Evolutionary conservation across 2,888 invertebrate species (phyloP).

Genomic region (Morpho deidamia): DNA sequence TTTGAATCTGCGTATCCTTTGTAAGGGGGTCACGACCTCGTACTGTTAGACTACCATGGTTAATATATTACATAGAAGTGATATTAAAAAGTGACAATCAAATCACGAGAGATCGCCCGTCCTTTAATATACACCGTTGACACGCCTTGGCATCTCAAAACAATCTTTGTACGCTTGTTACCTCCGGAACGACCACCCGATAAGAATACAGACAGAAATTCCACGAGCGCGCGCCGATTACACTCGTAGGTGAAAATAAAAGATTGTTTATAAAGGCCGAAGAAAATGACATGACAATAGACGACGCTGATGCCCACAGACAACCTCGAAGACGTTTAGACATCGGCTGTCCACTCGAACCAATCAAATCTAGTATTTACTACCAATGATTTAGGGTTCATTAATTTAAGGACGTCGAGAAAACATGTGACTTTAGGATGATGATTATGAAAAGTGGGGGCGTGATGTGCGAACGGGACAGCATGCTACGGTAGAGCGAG

Average conservation of each 20-base stretch:
- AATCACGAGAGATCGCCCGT: conserved; percentile 46
- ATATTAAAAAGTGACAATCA: conserved; percentile 15
- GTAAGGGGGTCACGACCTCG: no score
- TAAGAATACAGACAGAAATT: conserved; percentile 69
- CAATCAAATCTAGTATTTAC: conserved; percentile 68
- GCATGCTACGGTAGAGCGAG: conserved; percentile 45
- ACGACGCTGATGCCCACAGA: conserved; percentile 58
- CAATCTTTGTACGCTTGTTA: conserved; percentile 72
- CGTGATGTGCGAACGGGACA: conserved; percentile 69
- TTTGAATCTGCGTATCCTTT: not conserved
- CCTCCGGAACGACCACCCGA: conserved; percentile 68
- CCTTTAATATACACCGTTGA: conserved; percentile 53
- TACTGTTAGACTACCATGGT: not conserved
- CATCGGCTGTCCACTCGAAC: conserved; percentile 23
- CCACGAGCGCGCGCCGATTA: conserved; percentile 71
- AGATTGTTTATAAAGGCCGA: conserved; percentile 73
- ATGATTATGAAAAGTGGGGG: conserved; percentile 74
- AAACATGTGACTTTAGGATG: conserved; percentile 73
- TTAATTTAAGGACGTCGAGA: conserved; percentile 62
- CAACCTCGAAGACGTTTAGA: conserved; percentile 34
- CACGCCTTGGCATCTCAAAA: conserved; percentile 68
- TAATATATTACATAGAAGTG: not conserved
- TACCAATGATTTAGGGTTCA: conserved; percentile 65
- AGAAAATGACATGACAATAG: conserved; percentile 76
- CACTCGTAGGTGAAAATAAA: conserved; percentile 75